Base-by-base conservation (phyloP, 2,113 vertebrate genomes). In the Ellobius talpinus region DNA sequence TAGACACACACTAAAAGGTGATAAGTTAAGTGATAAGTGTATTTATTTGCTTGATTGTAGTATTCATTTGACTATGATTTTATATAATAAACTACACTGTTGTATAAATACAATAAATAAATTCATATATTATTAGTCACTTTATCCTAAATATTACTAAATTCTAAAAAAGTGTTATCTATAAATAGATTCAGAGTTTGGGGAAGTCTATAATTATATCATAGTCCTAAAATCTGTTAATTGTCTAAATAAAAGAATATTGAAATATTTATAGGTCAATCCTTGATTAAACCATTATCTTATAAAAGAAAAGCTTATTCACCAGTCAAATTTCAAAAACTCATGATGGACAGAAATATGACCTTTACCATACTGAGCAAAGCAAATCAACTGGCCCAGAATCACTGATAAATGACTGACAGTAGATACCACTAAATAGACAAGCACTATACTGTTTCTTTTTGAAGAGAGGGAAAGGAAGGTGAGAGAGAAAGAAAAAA, bases 311-410 rank as follows among this genome's bases (percentile, higher is more conserved):
- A 81, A 55, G 9, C 52, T 55, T 36, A 55, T n/a, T 81, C 31
- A n/a, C 4, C 45, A n/a, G 50, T 95, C 91, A 81, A 63, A 85
- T 96, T 94, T 92, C 90, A 42, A 94, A 90, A 92, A 89, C 91
- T 85, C 42, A 58, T 73, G 12, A 89, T 70, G 3, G 29, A 81
- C 42, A 81, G n/a, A 87, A 96, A 93, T 52, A 77, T 96, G 2
- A 79, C 78, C 61, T 23, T 88, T 70, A 90, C 39, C 31, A 93
- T 9, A 74, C 65, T 76, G 12, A 82, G 17, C 33, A 66, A 85
- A 94, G 26, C 68, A 65, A 73, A 65, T 31, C 68, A n/a, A 42
- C 29, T 78, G 19, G 7, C 39, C 78, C 14, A 58, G 42, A 72
- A 93, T 84, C 31, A 86, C 86, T 92, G 55, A 63, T 81, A 94